Base-by-base conservation (phyloP, 2,888 invertebrate genomes). In the Hirtodrosophila duncani region DNA sequence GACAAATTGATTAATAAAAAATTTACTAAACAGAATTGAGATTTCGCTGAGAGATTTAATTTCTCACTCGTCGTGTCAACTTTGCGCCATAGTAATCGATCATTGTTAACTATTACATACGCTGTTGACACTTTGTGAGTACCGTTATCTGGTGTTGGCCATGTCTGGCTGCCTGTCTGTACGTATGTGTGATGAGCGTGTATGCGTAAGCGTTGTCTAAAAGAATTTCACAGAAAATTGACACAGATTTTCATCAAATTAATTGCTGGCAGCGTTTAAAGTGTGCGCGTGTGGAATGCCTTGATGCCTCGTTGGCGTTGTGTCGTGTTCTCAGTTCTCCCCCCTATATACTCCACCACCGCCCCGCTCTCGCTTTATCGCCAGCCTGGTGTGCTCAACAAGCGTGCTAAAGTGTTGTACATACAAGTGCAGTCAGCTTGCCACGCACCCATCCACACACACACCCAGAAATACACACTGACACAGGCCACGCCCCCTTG, bases 231-330 rank as follows among this genome's bases (percentile, higher is more conserved):
- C 33, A 16, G 20, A 34, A 31, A 56, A 58, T 70, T 75, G 77
- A 75, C 80, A 75, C 53, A 60, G 77, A 77, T 80, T 72, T 58
- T 50, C 68, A 72, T 80, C 49, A 80, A 75, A 77, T 72, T 72
- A 80, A 72, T 72, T 72, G 77, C 72, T 58, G 30, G 55, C 53
- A 38, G 71, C 58, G 42, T 60, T 60, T 53, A 48, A 41, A 48
- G 45, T 55, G 52, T 52, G 63, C 50, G 33, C 29, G 45, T 4
- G 27, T 23, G 24, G 37, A 23, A 24, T 16, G 33, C 33, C 11
- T 16, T 50, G 44, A 23, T 21, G 41, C 26, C 27, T 3, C 4
- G 13, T 2, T n/a, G 18, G 9, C 3, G 21, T 13, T 17, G n/a
- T 10, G 13, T 18, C n/a, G n/a, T n/a, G n/a, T n/a, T n/a, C n/a